phyloP scores from a whole-genome alignment of 2,888 invertebrate genomes.

The Sclerodermus sp. region DNA sequence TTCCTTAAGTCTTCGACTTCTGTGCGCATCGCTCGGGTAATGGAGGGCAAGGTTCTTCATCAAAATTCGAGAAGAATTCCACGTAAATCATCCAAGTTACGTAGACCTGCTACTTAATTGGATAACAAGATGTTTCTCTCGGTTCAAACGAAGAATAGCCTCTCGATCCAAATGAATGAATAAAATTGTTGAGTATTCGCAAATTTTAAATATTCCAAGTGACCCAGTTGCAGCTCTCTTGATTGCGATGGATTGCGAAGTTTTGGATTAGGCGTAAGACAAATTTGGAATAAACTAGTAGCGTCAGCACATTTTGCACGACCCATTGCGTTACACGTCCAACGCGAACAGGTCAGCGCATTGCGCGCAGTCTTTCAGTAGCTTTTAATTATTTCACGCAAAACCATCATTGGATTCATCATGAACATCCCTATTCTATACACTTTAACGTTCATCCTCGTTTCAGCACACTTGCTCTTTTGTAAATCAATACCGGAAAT shows the following conservation, averaged over 20 bases:
- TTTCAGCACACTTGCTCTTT: background rate
- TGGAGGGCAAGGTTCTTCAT: conserved; percentile 38
- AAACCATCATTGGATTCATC: conserved; percentile 6
- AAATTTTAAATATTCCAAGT: too few relatives aligned
- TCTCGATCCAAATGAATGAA: too few relatives aligned
- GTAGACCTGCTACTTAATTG: too few relatives aligned
- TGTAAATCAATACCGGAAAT: conserved; percentile 7
- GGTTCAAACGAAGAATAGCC: too few relatives aligned
- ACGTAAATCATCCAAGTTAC: too few relatives aligned
- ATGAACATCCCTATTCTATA: too few relatives aligned
- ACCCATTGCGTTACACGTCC: background rate
- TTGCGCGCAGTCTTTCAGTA: background rate
- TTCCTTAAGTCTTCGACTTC: conserved; percentile 25
- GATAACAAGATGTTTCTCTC: too few relatives aligned
- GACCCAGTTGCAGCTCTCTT: too few relatives aligned
- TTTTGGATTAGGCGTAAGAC: too few relatives aligned
- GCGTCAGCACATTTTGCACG: conserved; percentile 20
- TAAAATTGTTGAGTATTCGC: too few relatives aligned
- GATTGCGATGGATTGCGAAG: conserved; percentile 6
- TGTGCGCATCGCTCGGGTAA: conserved; percentile 16
- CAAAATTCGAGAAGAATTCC: too few relatives aligned
- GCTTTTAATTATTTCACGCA: conserved; percentile 13
- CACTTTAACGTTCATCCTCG: background rate
- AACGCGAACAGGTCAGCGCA: background rate
- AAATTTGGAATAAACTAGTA: conserved; percentile 7